phyloP scores from a whole-genome alignment of 2,797 vertebrate genomes.

The Mallotus villosus region DNA sequence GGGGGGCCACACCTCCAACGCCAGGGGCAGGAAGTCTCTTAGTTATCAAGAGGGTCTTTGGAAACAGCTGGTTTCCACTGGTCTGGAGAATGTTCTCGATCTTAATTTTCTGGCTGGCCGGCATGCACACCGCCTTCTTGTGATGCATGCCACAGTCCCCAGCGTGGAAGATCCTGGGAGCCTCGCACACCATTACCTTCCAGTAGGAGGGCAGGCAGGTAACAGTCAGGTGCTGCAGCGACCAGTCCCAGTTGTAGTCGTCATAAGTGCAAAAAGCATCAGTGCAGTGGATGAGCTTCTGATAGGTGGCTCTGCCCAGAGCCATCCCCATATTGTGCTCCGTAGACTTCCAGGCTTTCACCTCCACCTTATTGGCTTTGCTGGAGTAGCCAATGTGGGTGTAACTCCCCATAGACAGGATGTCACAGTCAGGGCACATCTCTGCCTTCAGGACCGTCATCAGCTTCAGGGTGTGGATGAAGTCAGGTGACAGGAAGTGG shows the following conservation, averaged over 20 bases:
- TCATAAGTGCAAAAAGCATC: constrained; percentile 96
- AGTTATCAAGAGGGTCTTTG: constrained; percentile 84
- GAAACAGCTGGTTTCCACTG: constrained; percentile 90
- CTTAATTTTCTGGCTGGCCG: constrained; percentile 87
- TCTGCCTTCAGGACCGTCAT: constrained; percentile 81
- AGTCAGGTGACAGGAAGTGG: constrained; percentile 91
- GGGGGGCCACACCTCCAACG: constrained; percentile 83
- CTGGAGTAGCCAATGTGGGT: constrained; percentile 79
- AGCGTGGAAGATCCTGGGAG: constrained; percentile 91
- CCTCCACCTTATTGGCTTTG: constrained; percentile 89
- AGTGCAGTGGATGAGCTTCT: constrained; percentile 88
- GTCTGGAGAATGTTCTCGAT: constrained; percentile 87
- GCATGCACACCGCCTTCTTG: constrained; percentile 88
- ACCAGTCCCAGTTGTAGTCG: constrained; percentile 99
- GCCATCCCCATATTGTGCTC: constrained; percentile 99
- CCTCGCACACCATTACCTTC: constrained; percentile 95
- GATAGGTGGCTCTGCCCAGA: constrained; percentile 85
- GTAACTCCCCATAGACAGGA: constrained; percentile 90
- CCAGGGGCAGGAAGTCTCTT: constrained; percentile 85
- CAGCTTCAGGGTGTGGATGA: constrained; percentile 85
- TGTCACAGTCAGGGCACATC: constrained; percentile 89
- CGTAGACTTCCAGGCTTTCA: constrained; percentile 96
- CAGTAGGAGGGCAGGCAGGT: constrained; percentile 92
- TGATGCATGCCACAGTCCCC: constrained; percentile 99
- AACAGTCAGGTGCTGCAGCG: constrained; percentile 91